These are phyloP conservation scores for Priocnemis perturbator DNA, from an alignment of 2,888 invertebrate genomes.

Conservation along the genomic window DNA sequence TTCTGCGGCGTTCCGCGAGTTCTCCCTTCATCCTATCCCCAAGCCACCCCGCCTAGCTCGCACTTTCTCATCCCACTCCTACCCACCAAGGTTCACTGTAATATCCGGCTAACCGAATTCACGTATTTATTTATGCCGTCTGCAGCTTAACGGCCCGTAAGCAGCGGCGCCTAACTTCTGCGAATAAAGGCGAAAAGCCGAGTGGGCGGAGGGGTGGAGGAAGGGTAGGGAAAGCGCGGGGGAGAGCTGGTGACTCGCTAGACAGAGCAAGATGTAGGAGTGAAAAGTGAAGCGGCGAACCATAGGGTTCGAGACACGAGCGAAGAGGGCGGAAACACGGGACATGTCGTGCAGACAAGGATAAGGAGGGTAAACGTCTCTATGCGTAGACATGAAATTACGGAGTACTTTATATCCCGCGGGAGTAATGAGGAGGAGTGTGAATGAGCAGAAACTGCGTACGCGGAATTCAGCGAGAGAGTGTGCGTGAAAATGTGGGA, in stretches of 20 bases:
- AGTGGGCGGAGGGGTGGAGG: not conserved
- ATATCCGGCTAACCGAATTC: constrained; percentile 47
- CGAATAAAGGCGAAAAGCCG: constrained; percentile 12
- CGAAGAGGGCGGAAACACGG: constrained; percentile 13
- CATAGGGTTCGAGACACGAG: constrained; percentile 1
- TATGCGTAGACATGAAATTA: constrained; percentile 48
- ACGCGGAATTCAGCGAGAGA: too few relatives aligned
- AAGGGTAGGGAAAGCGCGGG: not conserved
- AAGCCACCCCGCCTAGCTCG: not conserved
- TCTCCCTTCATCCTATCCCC: not conserved
- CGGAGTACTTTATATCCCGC: constrained; percentile 42
- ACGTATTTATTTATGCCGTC: constrained; percentile 44
- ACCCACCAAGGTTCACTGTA: constrained; percentile 19
- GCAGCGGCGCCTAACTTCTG: constrained; percentile 34
- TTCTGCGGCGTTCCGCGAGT: not conserved
- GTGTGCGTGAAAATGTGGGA: too few relatives aligned
- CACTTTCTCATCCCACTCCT: constrained; percentile 11
- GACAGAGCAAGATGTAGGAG: not conserved
- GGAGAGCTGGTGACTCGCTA: constrained; percentile 2
- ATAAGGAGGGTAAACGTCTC: not conserved
- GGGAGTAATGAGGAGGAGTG: constrained; percentile 54
- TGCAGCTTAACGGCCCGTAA: constrained; percentile 42
- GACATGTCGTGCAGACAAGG: constrained; percentile 2
- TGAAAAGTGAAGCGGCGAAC: not conserved
- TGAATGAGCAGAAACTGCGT: constrained; percentile 34